These are phyloP conservation scores for Chaetops frenatus DNA, from an alignment of 2,113 vertebrate species.

Conservation along the genomic window DNA sequence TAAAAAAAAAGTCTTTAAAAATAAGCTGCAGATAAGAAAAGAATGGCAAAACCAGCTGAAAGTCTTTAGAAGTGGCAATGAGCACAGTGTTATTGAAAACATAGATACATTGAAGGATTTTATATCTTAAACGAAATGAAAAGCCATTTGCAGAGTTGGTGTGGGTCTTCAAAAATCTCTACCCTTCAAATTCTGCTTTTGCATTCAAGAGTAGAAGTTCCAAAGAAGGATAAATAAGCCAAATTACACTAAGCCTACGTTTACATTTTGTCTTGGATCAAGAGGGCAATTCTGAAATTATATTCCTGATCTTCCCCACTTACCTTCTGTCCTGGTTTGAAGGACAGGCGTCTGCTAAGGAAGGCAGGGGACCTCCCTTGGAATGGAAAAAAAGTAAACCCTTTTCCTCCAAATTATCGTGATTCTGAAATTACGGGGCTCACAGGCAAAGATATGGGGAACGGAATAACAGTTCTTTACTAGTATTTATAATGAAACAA, in stretches of 20 bases:
- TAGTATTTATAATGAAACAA: too few relatives aligned
- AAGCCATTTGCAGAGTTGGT: neutral
- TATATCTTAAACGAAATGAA: neutral
- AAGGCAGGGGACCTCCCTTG: too few relatives aligned
- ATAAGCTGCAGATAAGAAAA: neutral
- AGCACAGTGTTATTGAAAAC: neutral
- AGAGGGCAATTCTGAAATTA: neutral
- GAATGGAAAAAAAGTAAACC: too few relatives aligned
- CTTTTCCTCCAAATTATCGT: too few relatives aligned
- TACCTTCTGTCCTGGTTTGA: too few relatives aligned
- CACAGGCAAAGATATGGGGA: too few relatives aligned
- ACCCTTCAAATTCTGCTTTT: neutral
- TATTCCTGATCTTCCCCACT: neutral
- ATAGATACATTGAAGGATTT: neutral
- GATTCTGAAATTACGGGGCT: too few relatives aligned
- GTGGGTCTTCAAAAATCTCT: neutral
- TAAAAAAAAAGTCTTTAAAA: neutral
- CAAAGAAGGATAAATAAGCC: neutral
- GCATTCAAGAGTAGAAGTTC: neutral
- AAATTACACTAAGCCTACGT: neutral
- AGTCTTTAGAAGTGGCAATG: neutral
- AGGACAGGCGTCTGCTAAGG: too few relatives aligned
- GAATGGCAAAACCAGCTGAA: neutral
- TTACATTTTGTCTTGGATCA: neutral
- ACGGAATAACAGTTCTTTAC: too few relatives aligned